A percentile compares a stretch with the other conserved stretches of the same genome.
phyloP scores from a whole-genome alignment of 2,113 vertebrate genomes.

The Lasiurus borealis region DNA sequence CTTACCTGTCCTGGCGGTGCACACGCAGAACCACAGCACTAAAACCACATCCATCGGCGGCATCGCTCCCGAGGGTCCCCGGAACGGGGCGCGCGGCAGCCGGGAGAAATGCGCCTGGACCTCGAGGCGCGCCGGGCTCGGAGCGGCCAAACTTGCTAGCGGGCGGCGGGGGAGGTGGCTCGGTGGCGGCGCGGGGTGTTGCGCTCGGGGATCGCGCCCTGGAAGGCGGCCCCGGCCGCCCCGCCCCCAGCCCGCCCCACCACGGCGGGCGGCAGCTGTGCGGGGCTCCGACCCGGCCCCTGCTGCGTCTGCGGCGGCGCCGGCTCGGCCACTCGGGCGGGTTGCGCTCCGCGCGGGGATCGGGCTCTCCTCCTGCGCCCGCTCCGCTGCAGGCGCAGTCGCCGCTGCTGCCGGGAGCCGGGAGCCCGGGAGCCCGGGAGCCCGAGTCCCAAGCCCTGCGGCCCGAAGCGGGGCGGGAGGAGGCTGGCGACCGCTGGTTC shows the following conservation, averaged over 20 bases:
- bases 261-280: background rate
- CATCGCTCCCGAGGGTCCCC: constrained; percentile 73
- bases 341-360: constrained; percentile 30
- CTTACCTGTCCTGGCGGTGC: constrained; percentile 91
- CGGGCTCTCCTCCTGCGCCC: background rate
- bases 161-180: constrained; percentile 67
- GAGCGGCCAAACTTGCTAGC: constrained; percentile 77
- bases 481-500: background rate
- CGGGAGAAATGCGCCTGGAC: constrained; percentile 33
- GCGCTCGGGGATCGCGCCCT: constrained; percentile 63
- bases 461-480: background rate
- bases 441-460: constrained; percentile 60
- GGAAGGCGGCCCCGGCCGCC: constrained; percentile 74
- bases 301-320: constrained; percentile 65
- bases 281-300: background rate
- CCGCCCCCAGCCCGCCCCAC: constrained; percentile 76
- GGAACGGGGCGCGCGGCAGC: constrained; percentile 50
- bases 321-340: constrained; percentile 57
- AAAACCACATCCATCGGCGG: constrained; percentile 90
- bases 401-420: background rate
- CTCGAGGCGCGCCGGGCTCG: background rate
- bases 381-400: background rate
- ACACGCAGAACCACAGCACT: constrained; percentile 88
- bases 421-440: background rate
- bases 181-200: constrained; percentile 12